Evolutionary conservation across 2,888 invertebrate species (phyloP).

Genomic region (Carabus problematicus): DNA sequence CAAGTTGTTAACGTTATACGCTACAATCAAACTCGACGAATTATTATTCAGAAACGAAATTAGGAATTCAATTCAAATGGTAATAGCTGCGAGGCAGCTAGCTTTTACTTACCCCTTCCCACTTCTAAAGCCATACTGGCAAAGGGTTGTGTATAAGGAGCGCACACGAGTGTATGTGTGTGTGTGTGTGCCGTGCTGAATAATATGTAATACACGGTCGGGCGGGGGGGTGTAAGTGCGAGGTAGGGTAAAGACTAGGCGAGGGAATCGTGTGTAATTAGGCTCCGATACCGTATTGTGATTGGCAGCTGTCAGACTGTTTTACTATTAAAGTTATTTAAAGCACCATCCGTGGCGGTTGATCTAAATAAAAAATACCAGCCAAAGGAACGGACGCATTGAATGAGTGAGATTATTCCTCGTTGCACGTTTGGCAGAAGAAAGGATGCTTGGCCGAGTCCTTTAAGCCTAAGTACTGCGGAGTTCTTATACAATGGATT

Average conservation of each 20-base stretch:
- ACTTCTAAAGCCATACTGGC: neutral
- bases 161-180: neutral
- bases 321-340: conserved; percentile 41
- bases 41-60: conserved; percentile 51
- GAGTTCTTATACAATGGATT: conserved; percentile 21
- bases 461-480: conserved; percentile 4
- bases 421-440: too few species aligned
- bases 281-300: conserved; percentile 30
- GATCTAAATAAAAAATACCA: neutral
- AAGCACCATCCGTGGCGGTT: conserved; percentile 23
- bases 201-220: neutral
- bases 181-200: neutral
- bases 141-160: conserved; percentile 4
- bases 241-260: neutral
- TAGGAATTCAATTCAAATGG: conserved; percentile 55
- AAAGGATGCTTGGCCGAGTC: too few species aligned
- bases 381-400: neutral
- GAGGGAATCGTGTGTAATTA: conserved; percentile 28
- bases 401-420: neutral
- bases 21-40: conserved; percentile 42
- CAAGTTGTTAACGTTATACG: conserved; percentile 11
- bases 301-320: conserved; percentile 43
- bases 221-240: too few species aligned
- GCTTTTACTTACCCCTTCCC: too few species aligned
- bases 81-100: conserved; percentile 46